phyloP scores from a whole-genome alignment of 2,113 vertebrate genomes.

The Muntiacus reevesi region DNA sequence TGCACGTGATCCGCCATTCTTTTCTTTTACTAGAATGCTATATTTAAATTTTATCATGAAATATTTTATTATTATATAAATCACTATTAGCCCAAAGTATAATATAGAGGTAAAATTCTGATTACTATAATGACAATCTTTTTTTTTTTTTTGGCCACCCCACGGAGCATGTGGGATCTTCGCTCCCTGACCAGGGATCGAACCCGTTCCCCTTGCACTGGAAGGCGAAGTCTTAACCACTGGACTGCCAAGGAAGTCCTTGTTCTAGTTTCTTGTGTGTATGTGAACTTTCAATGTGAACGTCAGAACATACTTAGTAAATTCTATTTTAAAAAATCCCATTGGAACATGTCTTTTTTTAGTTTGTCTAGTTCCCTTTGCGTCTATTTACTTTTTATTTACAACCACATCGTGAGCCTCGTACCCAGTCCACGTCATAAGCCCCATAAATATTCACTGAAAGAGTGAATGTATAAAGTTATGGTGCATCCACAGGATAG shows the following conservation, averaged over 20 bases:
- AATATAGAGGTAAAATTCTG: not conserved
- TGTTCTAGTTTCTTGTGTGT: too few species aligned
- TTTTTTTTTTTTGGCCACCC: not conserved
- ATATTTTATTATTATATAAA: not conserved
- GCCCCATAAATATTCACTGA: not conserved
- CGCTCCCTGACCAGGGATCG: not conserved
- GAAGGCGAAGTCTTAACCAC: rapidly evolving
- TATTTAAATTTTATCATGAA: not conserved
- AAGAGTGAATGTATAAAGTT: not conserved
- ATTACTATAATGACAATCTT: not conserved
- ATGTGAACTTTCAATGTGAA: not conserved
- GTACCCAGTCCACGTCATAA: not conserved
- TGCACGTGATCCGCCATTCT: too few species aligned
- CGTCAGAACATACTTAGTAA: not conserved
- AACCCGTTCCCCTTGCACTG: not conserved
- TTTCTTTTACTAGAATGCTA: not conserved
- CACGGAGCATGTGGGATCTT: rapidly evolving
- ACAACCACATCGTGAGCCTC: not conserved
- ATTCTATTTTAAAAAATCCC: not conserved
- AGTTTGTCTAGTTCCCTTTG: not conserved
- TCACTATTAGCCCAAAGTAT: not conserved
- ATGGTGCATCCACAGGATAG: not conserved
- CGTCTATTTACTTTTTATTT: not conserved
- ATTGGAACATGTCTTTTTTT: not conserved
- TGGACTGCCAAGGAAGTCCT: not conserved